Percentiles rank a stretch among this genome's conserved stretches.
Conservation (phyloP, 2,888 invertebrate species). For the Artemia sinica region DNA sequence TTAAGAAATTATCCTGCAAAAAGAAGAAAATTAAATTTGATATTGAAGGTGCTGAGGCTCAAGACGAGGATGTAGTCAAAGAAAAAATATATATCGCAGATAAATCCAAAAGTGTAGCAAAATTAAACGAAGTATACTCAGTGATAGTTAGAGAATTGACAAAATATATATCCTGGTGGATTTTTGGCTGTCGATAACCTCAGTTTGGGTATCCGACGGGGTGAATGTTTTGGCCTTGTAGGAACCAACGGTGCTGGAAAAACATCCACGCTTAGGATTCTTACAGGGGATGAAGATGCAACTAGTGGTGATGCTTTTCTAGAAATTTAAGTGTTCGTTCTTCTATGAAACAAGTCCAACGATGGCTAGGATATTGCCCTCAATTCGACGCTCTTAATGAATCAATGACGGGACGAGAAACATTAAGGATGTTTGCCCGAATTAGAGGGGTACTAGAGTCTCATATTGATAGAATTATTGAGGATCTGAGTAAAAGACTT, state of each 20-base stretch:
- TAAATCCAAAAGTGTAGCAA: too few species aligned
- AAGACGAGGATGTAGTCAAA: too few species aligned
- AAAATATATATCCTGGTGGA: not conserved
- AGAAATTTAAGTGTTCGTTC: constrained; percentile 33
- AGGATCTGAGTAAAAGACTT: too few species aligned
- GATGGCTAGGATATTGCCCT: constrained; percentile 60
- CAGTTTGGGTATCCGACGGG: constrained; percentile 38
- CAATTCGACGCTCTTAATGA: constrained; percentile 72
- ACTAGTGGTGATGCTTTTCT: constrained; percentile 37
- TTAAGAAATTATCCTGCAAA: constrained; percentile 8
- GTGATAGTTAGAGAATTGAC: not conserved
- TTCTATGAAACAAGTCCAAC: constrained; percentile 26
- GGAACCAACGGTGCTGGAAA: constrained; percentile 81
- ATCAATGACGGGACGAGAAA: constrained; percentile 56
- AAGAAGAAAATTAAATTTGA: not conserved
- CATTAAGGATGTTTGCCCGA: too few species aligned
- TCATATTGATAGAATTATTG: too few species aligned
- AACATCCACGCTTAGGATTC: constrained; percentile 63
- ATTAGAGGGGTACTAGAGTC: too few species aligned
- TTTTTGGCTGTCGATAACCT: constrained; percentile 38
- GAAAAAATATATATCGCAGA: too few species aligned
- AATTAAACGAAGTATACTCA: not conserved
- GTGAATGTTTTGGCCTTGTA: constrained; percentile 63
- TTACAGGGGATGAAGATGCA: constrained; percentile 38
- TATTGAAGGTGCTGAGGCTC: constrained; percentile 28